A percentile compares a stretch with the other conserved stretches of the same genome.
Evolutionary conservation across 2,888 invertebrate genomes (phyloP).

Genomic region (Acanthosepion esculentum): DNA sequence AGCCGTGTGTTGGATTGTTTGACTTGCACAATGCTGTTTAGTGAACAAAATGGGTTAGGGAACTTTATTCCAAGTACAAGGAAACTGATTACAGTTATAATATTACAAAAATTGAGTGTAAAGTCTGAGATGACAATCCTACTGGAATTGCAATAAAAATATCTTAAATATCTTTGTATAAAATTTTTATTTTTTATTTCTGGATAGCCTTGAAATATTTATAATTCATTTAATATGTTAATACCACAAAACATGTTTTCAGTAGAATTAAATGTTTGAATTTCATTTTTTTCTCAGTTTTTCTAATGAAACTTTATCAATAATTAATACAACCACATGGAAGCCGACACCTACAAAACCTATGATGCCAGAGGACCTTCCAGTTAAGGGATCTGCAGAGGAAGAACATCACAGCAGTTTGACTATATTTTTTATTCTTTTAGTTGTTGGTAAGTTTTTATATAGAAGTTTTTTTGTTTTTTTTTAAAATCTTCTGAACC

Average conservation of each 20-base stretch:
- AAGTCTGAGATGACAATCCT: too few species aligned
- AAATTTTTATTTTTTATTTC: too few species aligned
- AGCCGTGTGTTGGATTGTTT: too few species aligned
- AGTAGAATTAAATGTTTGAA: background rate
- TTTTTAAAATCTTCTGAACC: background rate
- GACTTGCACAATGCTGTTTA: too few species aligned
- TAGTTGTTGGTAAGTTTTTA: conserved; percentile 82
- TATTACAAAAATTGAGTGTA: too few species aligned
- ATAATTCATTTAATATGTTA: too few species aligned
- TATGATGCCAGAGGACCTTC: conserved; percentile 77
- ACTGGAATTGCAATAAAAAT: too few species aligned
- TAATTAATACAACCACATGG: conserved; percentile 52
- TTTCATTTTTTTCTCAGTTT: background rate
- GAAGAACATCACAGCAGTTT: conserved; percentile 97
- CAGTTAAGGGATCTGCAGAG: conserved; percentile 90
- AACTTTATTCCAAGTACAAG: too few species aligned
- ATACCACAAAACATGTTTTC: background rate
- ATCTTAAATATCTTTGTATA: too few species aligned
- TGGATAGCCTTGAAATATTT: too few species aligned
- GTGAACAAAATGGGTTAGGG: too few species aligned
- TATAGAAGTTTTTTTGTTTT: background rate
- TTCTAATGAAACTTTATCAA: conserved; percentile 40
- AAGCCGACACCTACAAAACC: conserved; percentile 57
- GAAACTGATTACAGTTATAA: too few species aligned
- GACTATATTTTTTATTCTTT: conserved; percentile 97